Evolutionary conservation across 2,888 invertebrate genomes (phyloP).

Genomic region (Drosophila nigricruria): DNA sequence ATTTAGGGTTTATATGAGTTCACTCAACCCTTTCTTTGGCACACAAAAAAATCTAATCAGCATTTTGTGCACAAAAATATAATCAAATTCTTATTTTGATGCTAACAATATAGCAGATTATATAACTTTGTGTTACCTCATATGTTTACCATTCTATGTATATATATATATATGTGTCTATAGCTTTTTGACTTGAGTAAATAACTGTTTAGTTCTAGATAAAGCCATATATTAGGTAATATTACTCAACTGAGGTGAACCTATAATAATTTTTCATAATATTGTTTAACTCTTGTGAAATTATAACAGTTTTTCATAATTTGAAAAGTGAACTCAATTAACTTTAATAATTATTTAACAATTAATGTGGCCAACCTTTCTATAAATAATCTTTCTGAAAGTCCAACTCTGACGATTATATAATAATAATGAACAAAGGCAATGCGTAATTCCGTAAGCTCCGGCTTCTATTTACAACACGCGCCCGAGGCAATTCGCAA

Average conservation of each 20-base stretch:
- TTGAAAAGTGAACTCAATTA: background rate
- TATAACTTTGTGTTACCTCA: background rate
- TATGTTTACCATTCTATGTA: background rate
- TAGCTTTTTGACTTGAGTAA: background rate
- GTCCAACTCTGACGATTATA: conserved; percentile 38
- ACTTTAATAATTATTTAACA: conserved; percentile 12
- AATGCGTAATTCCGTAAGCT: conserved; percentile 50
- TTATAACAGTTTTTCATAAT: background rate
- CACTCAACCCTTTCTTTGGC: conserved; percentile 57
- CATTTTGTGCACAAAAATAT: background rate
- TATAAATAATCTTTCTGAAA: conserved; percentile 24
- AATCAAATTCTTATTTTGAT: conserved; percentile 3
- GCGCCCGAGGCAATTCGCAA: conserved; percentile 35
- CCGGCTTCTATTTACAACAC: conserved; percentile 39
- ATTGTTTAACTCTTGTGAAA: background rate
- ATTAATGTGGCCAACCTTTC: conserved; percentile 17
- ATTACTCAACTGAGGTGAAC: no score
- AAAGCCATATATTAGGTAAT: background rate
- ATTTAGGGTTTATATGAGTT: conserved; percentile 48
- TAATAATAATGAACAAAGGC: conserved; percentile 52
- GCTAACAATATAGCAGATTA: background rate
- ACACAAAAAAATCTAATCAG: background rate
- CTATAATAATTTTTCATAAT: no score
- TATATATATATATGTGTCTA: background rate
- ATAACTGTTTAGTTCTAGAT: background rate